A percentile compares a stretch with the other conserved stretches of the same genome.
Conservation (phyloP, 2,797 vertebrate genomes). For the Cyprinodon diabolis region DNA sequence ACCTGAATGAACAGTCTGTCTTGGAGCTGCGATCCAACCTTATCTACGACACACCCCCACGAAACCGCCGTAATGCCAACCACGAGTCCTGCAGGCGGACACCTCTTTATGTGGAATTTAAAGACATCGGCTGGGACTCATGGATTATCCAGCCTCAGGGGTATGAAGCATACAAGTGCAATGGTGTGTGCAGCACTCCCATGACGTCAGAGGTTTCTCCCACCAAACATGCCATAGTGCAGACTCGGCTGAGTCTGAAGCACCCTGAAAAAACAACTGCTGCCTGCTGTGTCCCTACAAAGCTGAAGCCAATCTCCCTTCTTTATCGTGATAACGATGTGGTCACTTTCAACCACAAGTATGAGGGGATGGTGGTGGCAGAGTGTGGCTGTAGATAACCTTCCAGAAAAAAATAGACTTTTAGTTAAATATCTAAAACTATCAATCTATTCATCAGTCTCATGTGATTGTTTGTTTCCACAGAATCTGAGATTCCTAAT, state of each 20-base stretch:
- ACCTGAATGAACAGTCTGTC: constrained; percentile 81
- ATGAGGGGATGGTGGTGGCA: constrained; percentile 94
- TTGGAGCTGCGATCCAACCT: constrained; percentile 87
- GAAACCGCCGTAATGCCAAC: constrained; percentile 89
- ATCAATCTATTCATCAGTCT: constrained; percentile 32
- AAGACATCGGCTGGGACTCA: constrained; percentile 94
- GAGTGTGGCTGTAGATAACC: constrained; percentile 96
- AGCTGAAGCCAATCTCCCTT: constrained; percentile 93
- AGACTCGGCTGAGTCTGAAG: constrained; percentile 88
- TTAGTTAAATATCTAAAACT: constrained; percentile 31
- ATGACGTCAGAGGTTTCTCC: constrained; percentile 89
- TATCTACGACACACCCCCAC: constrained; percentile 86
- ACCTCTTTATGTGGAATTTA: constrained; percentile 93
- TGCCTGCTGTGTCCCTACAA: constrained; percentile 95
- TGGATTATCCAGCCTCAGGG: constrained; percentile 92
- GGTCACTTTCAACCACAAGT: constrained; percentile 94
- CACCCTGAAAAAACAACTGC: constrained; percentile 87
- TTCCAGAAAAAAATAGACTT: constrained; percentile 60
- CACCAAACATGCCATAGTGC: constrained; percentile 93
- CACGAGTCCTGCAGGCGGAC: constrained; percentile 89
- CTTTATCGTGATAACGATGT: constrained; percentile 91
- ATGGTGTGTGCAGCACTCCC: constrained; percentile 87
- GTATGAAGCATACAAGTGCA: constrained; percentile 93
- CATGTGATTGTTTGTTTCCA: neutral
- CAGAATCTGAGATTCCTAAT: constrained; percentile 27